Evolutionary conservation across 2,797 vertebrate species (phyloP), one percentile per base, ranked within the genome.

Genomic region (Phataginus tetradactyla): DNA sequence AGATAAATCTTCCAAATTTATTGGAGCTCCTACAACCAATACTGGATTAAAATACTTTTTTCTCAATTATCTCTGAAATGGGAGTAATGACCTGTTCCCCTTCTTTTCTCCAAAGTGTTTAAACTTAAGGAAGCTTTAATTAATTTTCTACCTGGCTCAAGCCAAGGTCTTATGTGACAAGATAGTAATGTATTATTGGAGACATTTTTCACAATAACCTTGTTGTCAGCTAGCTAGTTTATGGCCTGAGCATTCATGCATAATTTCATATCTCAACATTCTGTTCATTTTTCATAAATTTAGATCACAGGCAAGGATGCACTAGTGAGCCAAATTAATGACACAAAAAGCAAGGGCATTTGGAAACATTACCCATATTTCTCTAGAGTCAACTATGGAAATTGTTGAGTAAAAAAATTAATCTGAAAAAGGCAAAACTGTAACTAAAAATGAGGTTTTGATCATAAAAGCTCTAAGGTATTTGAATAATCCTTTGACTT

Each of bases 251-350:
- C 49, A 59, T 66, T 96, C 51, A 20, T 61, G 66, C 51, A 69
- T 72, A 68, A 87, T 93, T 78, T 92, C 34, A 20, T 64, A 39
- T 95, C 12, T 51, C 83, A 75, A 64, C 59, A 92, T 57, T 81
- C 11, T 93, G 81, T 69, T 95, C 87, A 95, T 79, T 95, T 95
- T 55, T 83, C 66, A 86, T 72, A 86, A 78, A 71, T 95, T 92
- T 64, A 94, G 45, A 83, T 72, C 72, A 69, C 77, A 94, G 63
- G 74, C 42, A 53, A 93, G 71, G 29, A 79, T 57, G 32, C 57
- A 37, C 29, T 53, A 61, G 10, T 64, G 78, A 83, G 29, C 45
- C 27, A 0, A 93, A 81, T 63, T 55, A 18, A 71, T 42, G 55
- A 61, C n/a, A 79, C 29, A 71, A 57, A 59, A 95, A 78, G 10